These are phyloP conservation scores for Tiliacea citrago DNA, from an alignment of 2,888 invertebrate species.

Conservation along the genomic window DNA sequence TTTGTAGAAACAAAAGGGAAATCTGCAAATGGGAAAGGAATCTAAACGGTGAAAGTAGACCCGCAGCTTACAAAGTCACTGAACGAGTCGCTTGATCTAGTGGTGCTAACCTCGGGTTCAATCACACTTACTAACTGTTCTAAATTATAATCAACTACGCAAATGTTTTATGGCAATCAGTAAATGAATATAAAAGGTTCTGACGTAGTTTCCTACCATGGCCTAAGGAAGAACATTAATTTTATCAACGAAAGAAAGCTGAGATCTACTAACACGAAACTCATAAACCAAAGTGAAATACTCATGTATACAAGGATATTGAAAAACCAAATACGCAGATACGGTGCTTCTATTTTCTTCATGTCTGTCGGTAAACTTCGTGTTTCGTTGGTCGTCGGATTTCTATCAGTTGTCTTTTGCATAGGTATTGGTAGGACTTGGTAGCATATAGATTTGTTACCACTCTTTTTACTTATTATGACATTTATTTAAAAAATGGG, in stretches of 20 bases:
- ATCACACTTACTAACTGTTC: slow-evolving; percentile 10
- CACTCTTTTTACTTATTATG: too few relatives aligned
- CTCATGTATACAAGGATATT: too few relatives aligned
- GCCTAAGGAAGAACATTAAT: background rate
- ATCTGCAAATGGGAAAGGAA: slow-evolving; percentile 41
- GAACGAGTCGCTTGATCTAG: slow-evolving; percentile 47
- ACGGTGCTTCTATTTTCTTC: too few relatives aligned
- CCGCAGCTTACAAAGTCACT: slow-evolving; percentile 53
- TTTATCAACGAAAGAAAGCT: background rate
- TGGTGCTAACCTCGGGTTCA: slow-evolving; percentile 22
- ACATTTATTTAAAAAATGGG: too few relatives aligned
- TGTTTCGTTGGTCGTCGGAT: too few relatives aligned
- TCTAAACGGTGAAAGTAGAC: slow-evolving; percentile 59
- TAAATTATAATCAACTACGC: slow-evolving; percentile 1
- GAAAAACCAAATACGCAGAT: too few relatives aligned
- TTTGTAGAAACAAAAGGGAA: slow-evolving; percentile 60
- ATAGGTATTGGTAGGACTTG: too few relatives aligned
- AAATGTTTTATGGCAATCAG: background rate
- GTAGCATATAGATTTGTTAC: too few relatives aligned
- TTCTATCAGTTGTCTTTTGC: too few relatives aligned
- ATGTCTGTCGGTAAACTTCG: too few relatives aligned
- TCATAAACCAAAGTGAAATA: background rate
- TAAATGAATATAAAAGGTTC: background rate
- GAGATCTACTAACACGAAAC: background rate
- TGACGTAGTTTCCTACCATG: background rate